Base-by-base conservation (phyloP, 2,113 vertebrate genomes). In the Coregonus clupeaformis region DNA sequence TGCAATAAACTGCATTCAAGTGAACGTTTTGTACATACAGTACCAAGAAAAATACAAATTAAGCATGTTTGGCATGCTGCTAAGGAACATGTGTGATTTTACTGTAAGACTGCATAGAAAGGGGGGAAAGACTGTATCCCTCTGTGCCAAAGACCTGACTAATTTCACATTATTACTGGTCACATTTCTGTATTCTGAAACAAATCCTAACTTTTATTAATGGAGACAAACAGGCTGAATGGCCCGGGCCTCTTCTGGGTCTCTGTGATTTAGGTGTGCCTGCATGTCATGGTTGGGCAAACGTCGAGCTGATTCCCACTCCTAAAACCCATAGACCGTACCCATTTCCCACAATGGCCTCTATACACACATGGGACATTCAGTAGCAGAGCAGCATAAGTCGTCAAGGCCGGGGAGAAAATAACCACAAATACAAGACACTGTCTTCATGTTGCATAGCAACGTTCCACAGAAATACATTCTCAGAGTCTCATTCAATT, bases 251-350 rank as follows among this genome's bases (percentile, higher is more conserved):
- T 81, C 69, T 85, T 77, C 42, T 57, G 79, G 32, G 69, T 83
- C 80, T 79, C 63, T 80, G 79, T 79, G 88, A 83, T 86, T 87
- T 88, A 88, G 83, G 80, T 79, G 16, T 11, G 71, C 68, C 83
- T n/a, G n/a, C n/a, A n/a, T 82, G 87, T 85, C 86, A 90, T 79
- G 88, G 79, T 81, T 89, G 87, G 84, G 47, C 83, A 84, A 86
- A 88, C 82, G 81, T 69, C 80, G 64, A 81, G 80, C 79, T 85
- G 83, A 85, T 85, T 87, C 83, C 74, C 67, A 36, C 52, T 76
- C 69, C 77, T 42, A 84, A 76, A 83, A 80, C 69, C 25, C 29
- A 81, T 42, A 64, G 79, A 80, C 82, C 80, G 69, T 74, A 73
- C 45, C 76, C 76, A 80, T 87, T 85, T 85, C 89, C 88, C 88